Base-by-base conservation (phyloP, 2,797 vertebrate genomes). In the Mormyrops attenuatus region DNA sequence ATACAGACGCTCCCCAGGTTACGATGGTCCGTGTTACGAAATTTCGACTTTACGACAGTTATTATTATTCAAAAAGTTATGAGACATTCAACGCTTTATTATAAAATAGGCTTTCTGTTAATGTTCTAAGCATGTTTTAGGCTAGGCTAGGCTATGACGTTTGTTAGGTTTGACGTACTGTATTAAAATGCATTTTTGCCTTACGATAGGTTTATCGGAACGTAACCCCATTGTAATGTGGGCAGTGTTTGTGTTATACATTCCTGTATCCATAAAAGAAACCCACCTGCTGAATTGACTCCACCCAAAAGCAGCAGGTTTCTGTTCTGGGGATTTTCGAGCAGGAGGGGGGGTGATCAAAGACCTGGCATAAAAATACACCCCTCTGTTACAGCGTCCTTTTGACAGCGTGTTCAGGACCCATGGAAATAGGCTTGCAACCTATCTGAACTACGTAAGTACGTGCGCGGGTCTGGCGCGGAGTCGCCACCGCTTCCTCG, bases 381-480 rank as follows among this genome's bases (percentile, higher is more conserved):
- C 94, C 95, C 94, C 91, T 99, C 97, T 99, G 96, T 99, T 99
- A 94, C 99, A 99, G 99, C 97, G 98, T 94, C 97, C 98, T 96
- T 97, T 97, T 97, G 98, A 99, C 97, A 96, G 94, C 96, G 97
- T 94, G 94, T 97, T 99, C 96, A 97, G 96, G 97, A 93, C 94
- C 93, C 96, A 98, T 95, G 98, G 99, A 96, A 99, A 99, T 99
- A 98, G 99, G 97, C 97, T 99, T 97, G 98, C 99, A 91, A 99
- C 98, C 93, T 99, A 96, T 97, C 97, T 99, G 95, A 98, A 98
- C 96, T 99, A 99, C 95, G 98, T 99, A 98, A 99, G 99, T 99
- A 99, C 91, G 87, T 89, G 91, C 91, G 93, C 88, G 22, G 60
- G 92, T 91, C 88, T 87, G n/a, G 73, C 90, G 89, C 91, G 90